phyloP scores from a whole-genome alignment of 2,113 vertebrate species.

The Chamaetylas fuelleborni region DNA sequence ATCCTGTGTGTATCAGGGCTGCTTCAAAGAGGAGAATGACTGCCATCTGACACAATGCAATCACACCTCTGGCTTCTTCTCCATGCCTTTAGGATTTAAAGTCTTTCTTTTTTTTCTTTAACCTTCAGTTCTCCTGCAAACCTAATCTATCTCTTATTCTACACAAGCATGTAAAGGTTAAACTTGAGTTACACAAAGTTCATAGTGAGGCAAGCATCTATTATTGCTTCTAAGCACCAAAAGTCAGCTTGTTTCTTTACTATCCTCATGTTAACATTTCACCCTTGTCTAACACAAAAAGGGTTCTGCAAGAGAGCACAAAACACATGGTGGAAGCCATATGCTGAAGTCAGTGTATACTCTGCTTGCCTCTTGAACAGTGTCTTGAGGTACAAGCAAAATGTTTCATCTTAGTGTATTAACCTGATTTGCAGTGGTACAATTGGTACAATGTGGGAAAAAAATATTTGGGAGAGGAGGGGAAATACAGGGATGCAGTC shows the following conservation, averaged over 20 bases:
- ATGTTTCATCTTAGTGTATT: background rate
- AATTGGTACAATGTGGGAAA: background rate
- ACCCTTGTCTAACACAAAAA: conserved; percentile 1
- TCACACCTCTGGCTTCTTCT: conserved; percentile 40
- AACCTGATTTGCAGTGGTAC: background rate
- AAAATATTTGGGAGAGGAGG: background rate
- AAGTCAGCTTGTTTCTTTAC: background rate
- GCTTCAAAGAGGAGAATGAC: conserved; percentile 11
- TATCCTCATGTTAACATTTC: background rate
- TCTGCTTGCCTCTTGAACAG: background rate
- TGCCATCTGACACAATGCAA: background rate
- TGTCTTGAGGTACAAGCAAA: background rate
- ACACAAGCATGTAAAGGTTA: conserved; percentile 50
- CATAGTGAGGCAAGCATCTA: conserved; percentile 2
- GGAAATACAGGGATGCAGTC: background rate
- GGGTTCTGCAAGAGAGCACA: background rate
- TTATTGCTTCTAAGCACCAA: conserved; percentile 27
- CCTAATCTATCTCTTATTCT: conserved; percentile 43
- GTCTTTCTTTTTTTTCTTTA: background rate
- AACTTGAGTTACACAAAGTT: conserved; percentile 42
- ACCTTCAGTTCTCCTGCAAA: conserved; percentile 6
- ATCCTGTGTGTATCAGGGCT: background rate
- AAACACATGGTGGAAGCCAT: background rate
- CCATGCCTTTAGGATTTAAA: conserved; percentile 23
- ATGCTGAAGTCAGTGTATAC: background rate